Evolutionary conservation across 2,888 invertebrate species (phyloP).

Genomic region (Molorchus minor): DNA sequence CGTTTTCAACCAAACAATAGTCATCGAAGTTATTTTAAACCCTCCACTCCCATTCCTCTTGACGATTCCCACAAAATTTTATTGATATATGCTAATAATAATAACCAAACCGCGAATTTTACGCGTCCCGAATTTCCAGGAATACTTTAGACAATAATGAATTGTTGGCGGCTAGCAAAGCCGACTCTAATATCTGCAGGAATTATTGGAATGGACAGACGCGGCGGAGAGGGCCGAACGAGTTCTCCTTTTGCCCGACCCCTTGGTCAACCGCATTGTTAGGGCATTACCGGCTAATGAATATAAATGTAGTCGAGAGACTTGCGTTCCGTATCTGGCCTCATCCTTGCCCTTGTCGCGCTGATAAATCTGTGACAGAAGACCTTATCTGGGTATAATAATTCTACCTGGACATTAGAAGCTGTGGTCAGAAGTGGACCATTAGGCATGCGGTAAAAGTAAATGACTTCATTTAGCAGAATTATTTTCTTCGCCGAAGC

Average conservation of each 20-base stretch:
- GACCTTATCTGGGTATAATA: conserved; percentile 22
- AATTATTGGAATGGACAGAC: conserved; percentile 35
- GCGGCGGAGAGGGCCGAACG: conserved; percentile 12
- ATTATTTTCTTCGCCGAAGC: too few relatives aligned
- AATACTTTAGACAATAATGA: conserved; percentile 39
- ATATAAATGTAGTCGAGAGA: conserved; percentile 57
- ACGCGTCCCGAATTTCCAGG: conserved; percentile 25
- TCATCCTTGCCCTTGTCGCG: conserved; percentile 30
- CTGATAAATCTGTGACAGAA: conserved; percentile 38
- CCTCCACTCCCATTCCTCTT: too few relatives aligned
- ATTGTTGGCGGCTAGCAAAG: conserved; percentile 30
- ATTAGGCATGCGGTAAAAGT: too few relatives aligned
- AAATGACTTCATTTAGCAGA: too few relatives aligned
- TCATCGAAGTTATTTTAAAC: too few relatives aligned
- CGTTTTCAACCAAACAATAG: too few relatives aligned
- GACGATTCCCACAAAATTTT: too few relatives aligned
- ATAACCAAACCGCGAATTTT: conserved; percentile 14
- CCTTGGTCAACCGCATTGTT: conserved; percentile 59
- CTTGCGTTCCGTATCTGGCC: conserved; percentile 11
- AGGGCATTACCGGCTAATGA: conserved; percentile 57
- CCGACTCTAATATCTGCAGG: conserved; percentile 29
- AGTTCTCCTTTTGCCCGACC: conserved; percentile 33
- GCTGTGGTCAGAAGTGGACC: too few relatives aligned
- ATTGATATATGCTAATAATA: too few relatives aligned
- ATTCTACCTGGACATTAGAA: not conserved